Percentiles rank a stretch among this genome's conserved stretches.
These are phyloP conservation scores for Lepisosteus osseus DNA, from an alignment of 2,113 vertebrate genomes.

Conservation along the genomic window DNA sequence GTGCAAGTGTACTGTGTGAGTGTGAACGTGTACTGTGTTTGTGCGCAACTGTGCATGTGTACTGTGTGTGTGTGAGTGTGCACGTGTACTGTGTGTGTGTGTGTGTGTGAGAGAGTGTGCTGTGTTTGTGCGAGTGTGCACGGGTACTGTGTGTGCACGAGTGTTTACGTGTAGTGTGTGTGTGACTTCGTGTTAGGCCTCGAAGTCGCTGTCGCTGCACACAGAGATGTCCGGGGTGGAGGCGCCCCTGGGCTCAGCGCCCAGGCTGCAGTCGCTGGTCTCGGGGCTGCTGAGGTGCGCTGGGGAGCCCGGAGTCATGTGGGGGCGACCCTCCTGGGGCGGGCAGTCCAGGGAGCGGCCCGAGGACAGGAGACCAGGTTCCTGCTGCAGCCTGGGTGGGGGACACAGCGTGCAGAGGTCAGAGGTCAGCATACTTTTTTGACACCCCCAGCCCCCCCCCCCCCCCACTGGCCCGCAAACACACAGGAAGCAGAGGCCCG, in stretches of 20 bases:
- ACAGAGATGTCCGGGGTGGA: constrained; percentile 67
- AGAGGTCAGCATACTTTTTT: not conserved
- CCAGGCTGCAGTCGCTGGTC: constrained; percentile 62
- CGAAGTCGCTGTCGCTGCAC: constrained; percentile 74
- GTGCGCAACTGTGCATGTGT: too few relatives aligned
- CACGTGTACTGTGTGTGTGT: too few relatives aligned
- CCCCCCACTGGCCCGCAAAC: too few relatives aligned
- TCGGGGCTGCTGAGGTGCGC: constrained; percentile 54
- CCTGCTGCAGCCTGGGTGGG: constrained; percentile 60
- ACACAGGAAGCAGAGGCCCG: too few relatives aligned
- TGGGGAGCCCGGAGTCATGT: constrained; percentile 43
- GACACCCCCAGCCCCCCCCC: too few relatives aligned
- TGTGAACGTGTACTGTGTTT: too few relatives aligned
- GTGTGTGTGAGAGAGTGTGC: too few relatives aligned
- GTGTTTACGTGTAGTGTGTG: too few relatives aligned
- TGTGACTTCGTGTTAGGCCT: constrained; percentile 41
- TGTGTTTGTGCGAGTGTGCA: too few relatives aligned
- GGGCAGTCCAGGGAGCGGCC: constrained; percentile 51
- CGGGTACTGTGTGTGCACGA: too few relatives aligned
- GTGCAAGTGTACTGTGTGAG: too few relatives aligned
- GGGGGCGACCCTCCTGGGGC: constrained; percentile 46
- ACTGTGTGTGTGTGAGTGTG: too few relatives aligned
- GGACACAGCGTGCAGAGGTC: not conserved
- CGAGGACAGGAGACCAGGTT: constrained; percentile 48
- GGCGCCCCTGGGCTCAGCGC: constrained; percentile 42